Base-by-base conservation (phyloP, 2,888 invertebrate genomes). In the Aproaerema taeniolella region DNA sequence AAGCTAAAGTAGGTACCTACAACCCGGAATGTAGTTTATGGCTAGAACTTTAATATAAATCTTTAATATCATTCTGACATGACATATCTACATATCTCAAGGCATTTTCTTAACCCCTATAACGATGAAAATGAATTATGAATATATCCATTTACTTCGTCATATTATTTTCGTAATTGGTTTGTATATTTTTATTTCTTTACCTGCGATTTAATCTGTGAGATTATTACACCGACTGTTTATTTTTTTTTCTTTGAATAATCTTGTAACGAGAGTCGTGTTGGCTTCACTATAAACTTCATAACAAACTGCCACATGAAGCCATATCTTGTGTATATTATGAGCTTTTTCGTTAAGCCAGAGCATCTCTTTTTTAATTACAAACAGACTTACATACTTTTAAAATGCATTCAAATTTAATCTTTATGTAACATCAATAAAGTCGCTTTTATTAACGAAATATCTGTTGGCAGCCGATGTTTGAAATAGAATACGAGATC, bases 261-360 rank as follows among this genome's bases (percentile, higher is more conserved):
- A 69, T 59, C 67, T 59, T 72, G 78, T 78, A 79, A 76, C 78
- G 79, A 80, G 76, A 79, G 75, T 65, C 73, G 61, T 60, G 66
- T 64, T 71, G 71, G 64, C 63, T 70, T 52, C 71, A 77, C 81
- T 75, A 86, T 87, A 87, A 87, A 87, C 74, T 80, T 78, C 77
- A 76, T 80, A 85, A 87, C 82, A 81, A 83, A 87, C 83, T 82
- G 82, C 82, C 80, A 74, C 68, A 68, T 68, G 67, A 61, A 65
- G 72, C 82, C 69, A 77, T 87, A 86, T 87, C 85, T 86, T 77
- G 76, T 76, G 67, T 76, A 82, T 65, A 75, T 86, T 87, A 87
- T 81, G 87, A 85, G 81, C 75, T 73, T 83, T 83, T 83, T 79
- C 79, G 75, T 79, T 71, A 78, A 76, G 68, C 67, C 69, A 58